phyloP scores from a whole-genome alignment of 1,140 invertebrate genomes.

The Aricia agestis region DNA sequence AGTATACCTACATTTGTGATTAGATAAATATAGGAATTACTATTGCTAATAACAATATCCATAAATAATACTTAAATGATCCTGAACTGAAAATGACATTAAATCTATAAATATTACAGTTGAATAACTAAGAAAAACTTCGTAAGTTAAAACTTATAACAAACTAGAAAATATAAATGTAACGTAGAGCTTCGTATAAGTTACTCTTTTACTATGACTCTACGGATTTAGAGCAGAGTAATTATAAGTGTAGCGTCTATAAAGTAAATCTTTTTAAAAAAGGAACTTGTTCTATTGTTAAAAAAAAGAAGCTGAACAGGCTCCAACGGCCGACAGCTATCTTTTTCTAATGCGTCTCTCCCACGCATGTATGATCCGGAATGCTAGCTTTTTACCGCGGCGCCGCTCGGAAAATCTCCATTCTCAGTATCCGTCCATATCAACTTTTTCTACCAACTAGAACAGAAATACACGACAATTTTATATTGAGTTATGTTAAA shows the following conservation, averaged over 20 bases:
- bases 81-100: no score
- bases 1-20: no score
- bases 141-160: neutral
- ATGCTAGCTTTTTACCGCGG: constrained; percentile 10
- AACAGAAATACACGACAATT: neutral
- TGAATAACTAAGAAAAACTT: no score
- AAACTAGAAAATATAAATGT: neutral
- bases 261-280: constrained; percentile 25
- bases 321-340: constrained; percentile 25
- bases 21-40: no score
- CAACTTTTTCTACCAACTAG: neutral
- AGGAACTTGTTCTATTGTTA: constrained; percentile 28
- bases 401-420: constrained; percentile 2
- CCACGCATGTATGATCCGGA: constrained; percentile 25
- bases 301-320: constrained; percentile 27
- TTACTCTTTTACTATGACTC: no score
- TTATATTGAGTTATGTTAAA: neutral
- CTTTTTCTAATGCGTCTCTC: constrained; percentile 25
- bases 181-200: neutral
- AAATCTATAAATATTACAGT: no score
- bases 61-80: no score
- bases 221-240: neutral
- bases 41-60: no score
- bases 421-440: neutral
- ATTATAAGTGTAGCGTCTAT: constrained; percentile 18